Evolutionary conservation across 92 coral and sea anemone genomes (phyloP), one percentile per base, ranked within the genome.

Genomic region (Actinostola sp.): DNA sequence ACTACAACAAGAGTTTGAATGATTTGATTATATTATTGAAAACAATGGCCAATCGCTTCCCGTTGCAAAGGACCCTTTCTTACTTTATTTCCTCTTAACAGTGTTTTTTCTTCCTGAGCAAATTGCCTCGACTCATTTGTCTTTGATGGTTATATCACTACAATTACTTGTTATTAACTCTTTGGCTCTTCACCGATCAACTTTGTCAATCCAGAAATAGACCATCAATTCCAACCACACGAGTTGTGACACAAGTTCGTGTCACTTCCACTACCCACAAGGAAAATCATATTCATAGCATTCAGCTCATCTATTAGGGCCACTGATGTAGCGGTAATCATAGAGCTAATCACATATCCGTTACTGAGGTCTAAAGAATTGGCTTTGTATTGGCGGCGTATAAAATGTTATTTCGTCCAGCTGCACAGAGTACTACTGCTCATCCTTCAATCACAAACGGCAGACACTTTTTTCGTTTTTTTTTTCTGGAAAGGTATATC

Each of bases 281-380:
- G 29, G 46, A 20, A 34, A 52, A 36, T 54, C 27, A 39, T 36
- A 38, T 70, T 27, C 76, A 54, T n/a, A 43, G 24, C 38, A 43
- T 49, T 65, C 32, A 21, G 11, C 31, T 43, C n/a, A 39, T 45
- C 66, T 71, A 71, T 71, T 71, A 71, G 26, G 31, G 24, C 27
- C 62, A 56, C 42, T 55, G 29, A 56, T 23, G 33, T 71, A 56
- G 77, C 77, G 77, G 77, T 71, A 55, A 71, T 55, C 65, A 26
- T 15, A 0, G 12, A 21, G 10, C 65, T 71, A 71, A 71, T 71
- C 46, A 57, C 29, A 58, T 71, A 56, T 71, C 77, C 77, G 77
- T 71, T 71, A 71, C 50, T 28, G 21, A 14, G 29, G 60, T 67
- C 48, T 38, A 50, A 33, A 25, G 30, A 29, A 19, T 23, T 27